Evolutionary conservation across 2,797 vertebrate species (phyloP).

Genomic region (Clarias pachynema): DNA sequence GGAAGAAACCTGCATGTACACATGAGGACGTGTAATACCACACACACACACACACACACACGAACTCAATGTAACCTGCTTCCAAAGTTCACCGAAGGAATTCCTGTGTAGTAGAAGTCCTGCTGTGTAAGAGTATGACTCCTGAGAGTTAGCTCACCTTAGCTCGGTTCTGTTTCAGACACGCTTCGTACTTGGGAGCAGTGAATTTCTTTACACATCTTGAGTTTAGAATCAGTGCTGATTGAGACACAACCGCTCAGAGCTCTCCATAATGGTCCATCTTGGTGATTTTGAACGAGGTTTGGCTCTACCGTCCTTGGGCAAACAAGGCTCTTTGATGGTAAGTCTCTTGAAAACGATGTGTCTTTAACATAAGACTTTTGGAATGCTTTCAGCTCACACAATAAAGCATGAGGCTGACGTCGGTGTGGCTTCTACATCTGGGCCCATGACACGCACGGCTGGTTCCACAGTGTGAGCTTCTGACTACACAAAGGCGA

Average conservation of each 20-base stretch:
- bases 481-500: constrained; percentile 52
- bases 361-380: constrained; percentile 40
- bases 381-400: constrained; percentile 49
- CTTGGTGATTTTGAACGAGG: not conserved
- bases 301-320: constrained; percentile 36
- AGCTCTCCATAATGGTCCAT: constrained; percentile 1
- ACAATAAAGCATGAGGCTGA: constrained; percentile 46
- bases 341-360: constrained; percentile 40
- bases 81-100: not conserved
- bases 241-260: not conserved
- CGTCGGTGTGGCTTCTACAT: constrained; percentile 44
- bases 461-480: constrained; percentile 44
- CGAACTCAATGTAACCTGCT: not conserved
- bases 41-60: not conserved
- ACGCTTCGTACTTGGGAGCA: not conserved
- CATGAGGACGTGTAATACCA: too few relatives aligned
- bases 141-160: not conserved
- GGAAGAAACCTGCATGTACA: not conserved
- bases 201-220: not conserved
- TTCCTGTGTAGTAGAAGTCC: not conserved
- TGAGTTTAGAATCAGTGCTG: too few relatives aligned
- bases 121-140: not conserved
- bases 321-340: constrained; percentile 37
- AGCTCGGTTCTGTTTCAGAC: not conserved
- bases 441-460: constrained; percentile 55